Evolutionary conservation across 2,888 invertebrate species (phyloP), one percentile per base, ranked within the genome.

Genomic region (Cryptocephalus moraei): DNA sequence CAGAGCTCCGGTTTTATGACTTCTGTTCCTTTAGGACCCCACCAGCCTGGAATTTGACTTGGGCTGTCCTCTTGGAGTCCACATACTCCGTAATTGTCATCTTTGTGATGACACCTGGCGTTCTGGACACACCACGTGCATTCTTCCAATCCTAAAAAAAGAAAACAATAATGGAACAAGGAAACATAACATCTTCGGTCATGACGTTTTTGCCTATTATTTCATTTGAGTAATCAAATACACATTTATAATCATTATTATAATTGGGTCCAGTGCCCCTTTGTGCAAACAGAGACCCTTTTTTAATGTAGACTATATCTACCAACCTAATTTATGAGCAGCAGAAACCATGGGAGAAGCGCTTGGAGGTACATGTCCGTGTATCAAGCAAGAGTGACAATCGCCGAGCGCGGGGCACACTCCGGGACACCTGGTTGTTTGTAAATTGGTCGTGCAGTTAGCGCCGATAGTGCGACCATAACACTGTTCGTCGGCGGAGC

Each of bases 41-140:
- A 93, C 92, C 92, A 93, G 1, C 89, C 90, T 0, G 85, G 83
- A 55, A 84, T 82, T 63, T 86, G 85, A 8, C 86, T 85, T 0
- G 86, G 85, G 14, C 86, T 86, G 60, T 88, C 88, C 63, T 90
- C 89, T 49, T 78, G 70, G 38, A 77, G 63, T 0, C 90, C 90
- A 58, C 91, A 91, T 8, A 88, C 86, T 0, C 90, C 90, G 57
- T 84, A 85, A 65, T 82, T 86, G 66, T 86, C 82, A 62, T 89
- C 86, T 61, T 85, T 84, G 59, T 88, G 86, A 67, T 92, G 91
- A 64, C 94, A 94, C 39, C 86, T 76, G 0, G 90, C 90, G 63
- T 91, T 91, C 65, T 93, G 91, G 1, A 94, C 92, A 66, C 93
- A 94, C 93, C 94, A 94, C 39, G 84, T 85, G 63, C 91, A 91